A percentile compares a stretch with the other conserved stretches of the same genome.
Conservation (phyloP, 2,888 invertebrate genomes). For the Drosophila affinis region DNA sequence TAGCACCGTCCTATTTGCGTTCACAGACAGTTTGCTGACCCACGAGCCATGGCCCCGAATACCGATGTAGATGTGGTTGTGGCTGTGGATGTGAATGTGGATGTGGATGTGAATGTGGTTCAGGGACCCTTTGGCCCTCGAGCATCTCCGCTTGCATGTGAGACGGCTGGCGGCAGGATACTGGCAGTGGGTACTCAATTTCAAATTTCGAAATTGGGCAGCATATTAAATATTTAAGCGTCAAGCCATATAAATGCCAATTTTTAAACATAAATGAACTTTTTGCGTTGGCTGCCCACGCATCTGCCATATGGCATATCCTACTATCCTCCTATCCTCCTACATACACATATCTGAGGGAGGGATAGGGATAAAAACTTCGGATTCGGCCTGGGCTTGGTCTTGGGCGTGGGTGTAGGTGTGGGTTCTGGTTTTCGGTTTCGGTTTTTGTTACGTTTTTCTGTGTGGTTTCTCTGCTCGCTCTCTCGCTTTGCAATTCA, state of each 20-base stretch:
- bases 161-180: constrained; percentile 14
- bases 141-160: constrained; percentile 21
- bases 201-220: background rate
- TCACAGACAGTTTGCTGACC: constrained; percentile 35
- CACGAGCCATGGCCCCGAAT: background rate
- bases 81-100: constrained; percentile 15
- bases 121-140: constrained; percentile 26
- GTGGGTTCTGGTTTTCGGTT: background rate
- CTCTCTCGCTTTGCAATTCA: constrained; percentile 41
- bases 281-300: constrained; percentile 1
- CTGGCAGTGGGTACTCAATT: constrained; percentile 35
- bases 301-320: constrained; percentile 25
- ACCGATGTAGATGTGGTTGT: background rate
- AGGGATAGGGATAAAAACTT: background rate
- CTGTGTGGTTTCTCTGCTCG: background rate
- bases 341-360: too few relatives aligned
- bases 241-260: constrained; percentile 59
- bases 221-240: constrained; percentile 68
- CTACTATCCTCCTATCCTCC: too few relatives aligned
- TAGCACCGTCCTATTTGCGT: background rate
- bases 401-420: background rate
- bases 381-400: background rate
- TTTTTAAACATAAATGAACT: constrained; percentile 41
- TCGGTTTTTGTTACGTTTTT: background rate
- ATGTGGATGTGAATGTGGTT: constrained; percentile 38